These are phyloP conservation scores for Scaptomyza pallida DNA, from an alignment of 1,140 invertebrate species.

Conservation along the genomic window DNA sequence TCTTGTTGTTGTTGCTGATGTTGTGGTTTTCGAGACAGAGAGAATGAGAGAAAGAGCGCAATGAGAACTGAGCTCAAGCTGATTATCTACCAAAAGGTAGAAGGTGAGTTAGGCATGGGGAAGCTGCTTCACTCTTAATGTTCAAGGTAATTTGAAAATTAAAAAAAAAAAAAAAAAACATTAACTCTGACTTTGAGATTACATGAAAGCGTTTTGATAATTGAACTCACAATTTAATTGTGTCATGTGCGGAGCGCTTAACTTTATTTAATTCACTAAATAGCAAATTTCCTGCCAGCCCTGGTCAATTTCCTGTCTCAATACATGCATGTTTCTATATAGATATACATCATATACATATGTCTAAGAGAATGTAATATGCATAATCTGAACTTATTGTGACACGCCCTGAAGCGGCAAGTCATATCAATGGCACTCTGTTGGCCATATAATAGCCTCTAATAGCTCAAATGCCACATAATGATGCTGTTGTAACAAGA, in stretches of 20 bases:
- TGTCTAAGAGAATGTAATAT: not conserved
- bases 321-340: too few species aligned
- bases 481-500: conserved; percentile 78
- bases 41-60: too few species aligned
- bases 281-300: conserved; percentile 63
- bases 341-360: conserved; percentile 1
- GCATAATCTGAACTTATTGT: conserved; percentile 47
- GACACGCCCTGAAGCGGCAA: conserved; percentile 55
- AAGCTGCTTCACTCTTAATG: conserved; percentile 28
- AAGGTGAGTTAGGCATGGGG: not conserved
- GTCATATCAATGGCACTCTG: conserved; percentile 3
- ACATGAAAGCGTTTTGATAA: conserved; percentile 50
- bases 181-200: conserved; percentile 73
- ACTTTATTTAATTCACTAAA: conserved; percentile 55
- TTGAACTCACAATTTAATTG: conserved; percentile 59
- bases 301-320: conserved; percentile 49
- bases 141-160: conserved; percentile 67
- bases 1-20: not conserved
- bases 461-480: conserved; percentile 78
- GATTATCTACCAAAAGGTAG: not conserved
- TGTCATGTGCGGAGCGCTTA: conserved; percentile 50
- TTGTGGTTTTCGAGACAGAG: too few species aligned
- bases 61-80: not conserved
- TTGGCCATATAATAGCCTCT: conserved; percentile 55
- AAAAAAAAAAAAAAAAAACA: conserved; percentile 39